Base-by-base conservation (phyloP, 2,888 invertebrate genomes). In the Timandra comae region DNA sequence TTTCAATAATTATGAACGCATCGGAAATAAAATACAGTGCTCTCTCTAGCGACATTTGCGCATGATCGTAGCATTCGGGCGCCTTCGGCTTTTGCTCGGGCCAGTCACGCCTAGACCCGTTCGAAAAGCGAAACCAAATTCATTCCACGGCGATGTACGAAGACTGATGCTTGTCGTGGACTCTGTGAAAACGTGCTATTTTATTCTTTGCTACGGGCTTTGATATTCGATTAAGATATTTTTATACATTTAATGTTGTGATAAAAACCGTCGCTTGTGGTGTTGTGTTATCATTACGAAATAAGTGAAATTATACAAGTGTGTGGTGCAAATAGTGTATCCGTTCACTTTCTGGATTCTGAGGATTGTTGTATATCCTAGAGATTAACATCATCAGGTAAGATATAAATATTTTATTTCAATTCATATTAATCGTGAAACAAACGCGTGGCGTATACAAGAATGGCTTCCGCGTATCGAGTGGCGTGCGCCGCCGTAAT, bases 91-190 rank as follows among this genome's bases (percentile, higher is more conserved):
- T 53, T 62, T 52, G n/a, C 53, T 82, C 84, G 82, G 71, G 49
- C 58, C 73, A 82, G 84, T 84, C 84, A 84, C 84, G 84, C 84
- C 84, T 84, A 82, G 80, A 82, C 81, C 80, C 78, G 84, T 81
- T 81, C 80, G 73, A 75, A 79, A 82, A 82, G 77, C 78, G 82
- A 82, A 84, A 78, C 76, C 63, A 62, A 71, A 71, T 58, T 82
- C 84, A 82, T 82, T 85, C 78, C 80, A 79, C 76, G 79, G 78
- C 81, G 76, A 82, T 78, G 78, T 75, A 71, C 74, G 72, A 74
- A 78, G 77, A 80, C 79, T 84, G 84, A 84, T 76, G 76, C 82
- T 77, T 79, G 76, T 80, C 81, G 80, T 77, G 76, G 65, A 74
- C 65, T 70, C 57, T 65, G 76, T 80, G 68, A 61, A 71, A 75